Evolutionary conservation across 2,797 vertebrate species (phyloP).

Genomic region (Passerculus sandwichensis): DNA sequence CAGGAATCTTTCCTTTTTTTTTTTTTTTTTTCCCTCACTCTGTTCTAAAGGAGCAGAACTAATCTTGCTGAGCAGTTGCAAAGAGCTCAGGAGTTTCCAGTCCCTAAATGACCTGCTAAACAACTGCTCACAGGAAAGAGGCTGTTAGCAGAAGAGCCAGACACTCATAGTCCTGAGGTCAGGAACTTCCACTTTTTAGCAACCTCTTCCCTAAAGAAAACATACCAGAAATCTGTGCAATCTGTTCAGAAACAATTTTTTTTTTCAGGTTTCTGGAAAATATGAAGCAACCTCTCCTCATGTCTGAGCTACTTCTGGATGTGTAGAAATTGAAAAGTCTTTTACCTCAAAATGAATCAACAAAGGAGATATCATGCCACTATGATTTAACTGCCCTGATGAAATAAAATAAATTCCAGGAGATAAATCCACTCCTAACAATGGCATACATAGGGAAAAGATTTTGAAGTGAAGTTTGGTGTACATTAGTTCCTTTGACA

Average conservation of each 20-base stretch:
- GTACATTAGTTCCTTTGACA: not conserved
- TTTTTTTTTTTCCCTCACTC: not conserved
- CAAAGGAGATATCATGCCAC: not conserved
- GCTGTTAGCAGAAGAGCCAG: not conserved
- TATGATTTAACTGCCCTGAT: not conserved
- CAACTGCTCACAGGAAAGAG: not conserved
- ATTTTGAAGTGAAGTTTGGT: not conserved
- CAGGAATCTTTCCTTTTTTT: not conserved
- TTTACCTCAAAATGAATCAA: not conserved
- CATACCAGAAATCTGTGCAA: not conserved
- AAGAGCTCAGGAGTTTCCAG: not conserved
- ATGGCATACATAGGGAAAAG: not conserved
- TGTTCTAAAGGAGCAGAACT: not conserved
- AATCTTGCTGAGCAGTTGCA: not conserved
- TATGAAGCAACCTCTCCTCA: not conserved
- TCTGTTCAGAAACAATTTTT: not conserved
- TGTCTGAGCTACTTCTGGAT: not conserved
- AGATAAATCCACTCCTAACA: not conserved
- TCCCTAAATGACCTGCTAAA: constrained; percentile 28
- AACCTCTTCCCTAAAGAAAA: not conserved
- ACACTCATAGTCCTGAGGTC: not conserved
- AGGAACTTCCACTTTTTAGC: not conserved
- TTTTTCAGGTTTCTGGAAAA: not conserved
- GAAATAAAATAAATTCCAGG: not conserved
- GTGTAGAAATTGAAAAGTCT: not conserved